These are phyloP conservation scores for Drosophila rubida DNA, from an alignment of 2,888 invertebrate species.

Conservation along the genomic window DNA sequence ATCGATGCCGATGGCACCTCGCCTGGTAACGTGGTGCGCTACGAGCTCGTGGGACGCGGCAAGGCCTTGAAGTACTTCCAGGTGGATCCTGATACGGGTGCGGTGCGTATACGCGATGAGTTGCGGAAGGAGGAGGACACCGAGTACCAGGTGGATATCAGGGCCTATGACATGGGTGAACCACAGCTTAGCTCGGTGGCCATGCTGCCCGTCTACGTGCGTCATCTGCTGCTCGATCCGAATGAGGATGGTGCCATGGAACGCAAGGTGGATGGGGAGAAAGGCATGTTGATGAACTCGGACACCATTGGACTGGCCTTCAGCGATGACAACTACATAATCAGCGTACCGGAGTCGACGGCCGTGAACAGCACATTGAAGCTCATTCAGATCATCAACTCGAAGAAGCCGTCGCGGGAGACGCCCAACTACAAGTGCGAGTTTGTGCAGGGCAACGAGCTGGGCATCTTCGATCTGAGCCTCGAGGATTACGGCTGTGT, in stretches of 20 bases:
- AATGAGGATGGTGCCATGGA: slow-evolving; percentile 85
- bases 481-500: slow-evolving; percentile 94
- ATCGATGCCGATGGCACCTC: slow-evolving; percentile 93
- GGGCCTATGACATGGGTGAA: slow-evolving; percentile 94
- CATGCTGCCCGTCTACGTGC: slow-evolving; percentile 92
- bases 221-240: slow-evolving; percentile 91
- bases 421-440: slow-evolving; percentile 89
- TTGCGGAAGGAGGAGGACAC: slow-evolving; percentile 93
- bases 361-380: slow-evolving; percentile 84
- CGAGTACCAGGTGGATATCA: slow-evolving; percentile 94
- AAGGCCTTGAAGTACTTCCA: slow-evolving; percentile 94
- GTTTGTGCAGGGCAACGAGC: slow-evolving; percentile 91
- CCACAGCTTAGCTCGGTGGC: slow-evolving; percentile 93
- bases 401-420: slow-evolving; percentile 80
- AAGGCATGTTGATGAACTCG: slow-evolving; percentile 79
- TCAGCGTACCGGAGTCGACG: slow-evolving; percentile 90
- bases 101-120: slow-evolving; percentile 92
- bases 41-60: slow-evolving; percentile 92
- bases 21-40: slow-evolving; percentile 92
- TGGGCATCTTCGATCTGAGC: slow-evolving; percentile 88
- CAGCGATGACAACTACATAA: slow-evolving; percentile 93
- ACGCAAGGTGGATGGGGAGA: slow-evolving; percentile 58
- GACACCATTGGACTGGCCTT: slow-evolving; percentile 90
- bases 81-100: slow-evolving; percentile 93
- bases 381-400: slow-evolving; percentile 84